Conservation (phyloP, 53 echinoderm and acorn worm genomes). For the Apostichopus leukothele region DNA sequence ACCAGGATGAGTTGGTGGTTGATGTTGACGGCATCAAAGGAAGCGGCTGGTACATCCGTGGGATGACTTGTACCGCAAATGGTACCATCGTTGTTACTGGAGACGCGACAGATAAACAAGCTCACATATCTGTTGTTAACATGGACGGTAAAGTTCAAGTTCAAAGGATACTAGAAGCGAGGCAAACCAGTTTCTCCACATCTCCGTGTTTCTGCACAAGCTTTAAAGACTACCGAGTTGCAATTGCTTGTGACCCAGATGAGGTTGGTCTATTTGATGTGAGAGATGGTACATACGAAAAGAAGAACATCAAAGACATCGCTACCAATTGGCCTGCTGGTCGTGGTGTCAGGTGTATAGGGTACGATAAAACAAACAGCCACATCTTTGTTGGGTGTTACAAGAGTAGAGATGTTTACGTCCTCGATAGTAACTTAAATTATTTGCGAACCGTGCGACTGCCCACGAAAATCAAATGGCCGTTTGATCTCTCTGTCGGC, state of each 20-base stretch:
- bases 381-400: constrained; percentile 2
- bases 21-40: background rate
- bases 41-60: background rate
- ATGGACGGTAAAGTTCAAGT: background rate
- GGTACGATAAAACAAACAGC: background rate
- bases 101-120: background rate
- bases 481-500: background rate
- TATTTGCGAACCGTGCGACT: background rate
- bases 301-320: background rate
- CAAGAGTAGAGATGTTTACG: constrained; percentile 13
- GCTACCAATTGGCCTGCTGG: background rate
- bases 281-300: background rate
- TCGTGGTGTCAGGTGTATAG: constrained; percentile 5
- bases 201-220: background rate
- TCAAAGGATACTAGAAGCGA: background rate
- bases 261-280: constrained; percentile 23
- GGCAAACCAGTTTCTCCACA: background rate
- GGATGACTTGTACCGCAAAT: background rate
- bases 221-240: background rate
- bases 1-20: background rate
- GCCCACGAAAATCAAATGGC: background rate
- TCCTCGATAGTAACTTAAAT: constrained; percentile 8
- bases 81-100: constrained; percentile 20
- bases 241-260: background rate
- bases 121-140: constrained; percentile 5